phyloP scores from a whole-genome alignment of 2,888 invertebrate genomes.

The Eurytoma adleriae region DNA sequence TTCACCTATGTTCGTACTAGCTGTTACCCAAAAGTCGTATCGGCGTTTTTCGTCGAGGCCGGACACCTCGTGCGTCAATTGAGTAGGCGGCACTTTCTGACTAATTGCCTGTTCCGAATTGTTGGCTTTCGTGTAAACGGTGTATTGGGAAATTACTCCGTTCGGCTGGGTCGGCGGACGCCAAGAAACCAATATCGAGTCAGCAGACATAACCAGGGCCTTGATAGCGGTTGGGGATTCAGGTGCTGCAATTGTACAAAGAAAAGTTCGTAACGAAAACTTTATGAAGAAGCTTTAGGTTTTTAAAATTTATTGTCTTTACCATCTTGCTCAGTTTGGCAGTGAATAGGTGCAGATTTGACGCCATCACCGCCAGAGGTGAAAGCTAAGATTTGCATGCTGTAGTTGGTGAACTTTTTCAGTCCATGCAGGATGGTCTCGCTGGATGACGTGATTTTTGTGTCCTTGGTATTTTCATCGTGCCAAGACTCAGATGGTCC shows the following conservation, averaged over 20 bases:
- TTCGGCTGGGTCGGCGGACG: constrained; percentile 94
- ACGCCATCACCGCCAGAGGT: constrained; percentile 97
- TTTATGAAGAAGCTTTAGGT: no score
- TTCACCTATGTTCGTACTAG: constrained; percentile 95
- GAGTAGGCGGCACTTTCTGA: constrained; percentile 88
- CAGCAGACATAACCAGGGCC: constrained; percentile 93
- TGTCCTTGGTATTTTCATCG: constrained; percentile 93
- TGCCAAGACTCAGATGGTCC: constrained; percentile 95
- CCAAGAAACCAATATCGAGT: constrained; percentile 96
- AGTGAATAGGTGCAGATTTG: constrained; percentile 90
- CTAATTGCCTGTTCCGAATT: constrained; percentile 82
- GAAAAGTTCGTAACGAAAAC: no score
- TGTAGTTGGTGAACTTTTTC: constrained; percentile 97
- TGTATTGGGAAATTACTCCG: constrained; percentile 95
- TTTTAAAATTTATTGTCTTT: constrained; percentile 60
- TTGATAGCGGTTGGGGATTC: constrained; percentile 96
- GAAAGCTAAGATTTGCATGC: constrained; percentile 96
- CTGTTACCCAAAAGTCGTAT: constrained; percentile 96
- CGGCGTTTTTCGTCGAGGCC: constrained; percentile 88
- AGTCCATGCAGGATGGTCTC: constrained; percentile 95
- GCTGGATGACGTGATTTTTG: constrained; percentile 93
- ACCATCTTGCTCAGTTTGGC: constrained; percentile 98
- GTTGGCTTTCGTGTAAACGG: constrained; percentile 90
- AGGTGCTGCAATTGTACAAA: constrained; percentile 82
- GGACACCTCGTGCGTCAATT: constrained; percentile 92